Evolutionary conservation across 2,113 vertebrate genomes (phyloP).

Genomic region (Sebastes fasciatus): DNA sequence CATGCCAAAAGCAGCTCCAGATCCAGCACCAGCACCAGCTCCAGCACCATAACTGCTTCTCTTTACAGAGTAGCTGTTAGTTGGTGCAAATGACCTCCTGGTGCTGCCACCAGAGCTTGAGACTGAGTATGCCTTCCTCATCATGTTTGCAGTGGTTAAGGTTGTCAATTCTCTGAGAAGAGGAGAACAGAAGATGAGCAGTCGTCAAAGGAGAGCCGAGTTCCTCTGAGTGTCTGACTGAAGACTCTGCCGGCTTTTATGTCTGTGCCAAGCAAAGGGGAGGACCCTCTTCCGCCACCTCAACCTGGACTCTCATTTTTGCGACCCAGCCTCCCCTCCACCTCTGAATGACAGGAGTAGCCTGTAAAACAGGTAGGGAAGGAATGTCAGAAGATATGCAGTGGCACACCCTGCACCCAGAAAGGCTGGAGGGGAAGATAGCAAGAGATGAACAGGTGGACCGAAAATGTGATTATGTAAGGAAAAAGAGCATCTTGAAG

Average conservation of each 20-base stretch:
- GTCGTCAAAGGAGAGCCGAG: slow-evolving; percentile 83
- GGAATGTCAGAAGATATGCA: slow-evolving; percentile 75
- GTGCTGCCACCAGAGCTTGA: slow-evolving; percentile 18
- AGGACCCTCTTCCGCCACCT: slow-evolving; percentile 42
- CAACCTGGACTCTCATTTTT: slow-evolving; percentile 71
- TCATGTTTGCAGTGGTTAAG: slow-evolving; percentile 26
- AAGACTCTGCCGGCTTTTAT: slow-evolving; percentile 72
- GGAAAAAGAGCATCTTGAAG: background rate
- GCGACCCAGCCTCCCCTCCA: slow-evolving; percentile 22
- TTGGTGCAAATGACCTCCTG: slow-evolving; percentile 58
- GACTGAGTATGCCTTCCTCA: slow-evolving; percentile 69
- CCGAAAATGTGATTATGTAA: slow-evolving; percentile 17
- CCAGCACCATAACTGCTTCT: slow-evolving; percentile 12
- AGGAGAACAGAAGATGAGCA: slow-evolving; percentile 63
- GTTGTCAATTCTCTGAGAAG: slow-evolving; percentile 37
- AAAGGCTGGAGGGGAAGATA: slow-evolving; percentile 61
- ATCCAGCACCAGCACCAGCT: background rate
- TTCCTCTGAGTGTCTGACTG: slow-evolving; percentile 81
- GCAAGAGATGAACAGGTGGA: slow-evolving; percentile 29
- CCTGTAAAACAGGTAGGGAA: slow-evolving; percentile 83
- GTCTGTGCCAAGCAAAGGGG: slow-evolving; percentile 33
- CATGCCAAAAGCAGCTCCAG: slow-evolving; percentile 30
- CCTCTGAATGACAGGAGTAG: slow-evolving; percentile 64
- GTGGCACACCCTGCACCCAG: slow-evolving; percentile 69
- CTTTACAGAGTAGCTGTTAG: background rate